A percentile compares a stretch with the other conserved stretches of the same genome.
phyloP scores from a whole-genome alignment of 2,113 vertebrate species.

The Podarcis muralis region DNA sequence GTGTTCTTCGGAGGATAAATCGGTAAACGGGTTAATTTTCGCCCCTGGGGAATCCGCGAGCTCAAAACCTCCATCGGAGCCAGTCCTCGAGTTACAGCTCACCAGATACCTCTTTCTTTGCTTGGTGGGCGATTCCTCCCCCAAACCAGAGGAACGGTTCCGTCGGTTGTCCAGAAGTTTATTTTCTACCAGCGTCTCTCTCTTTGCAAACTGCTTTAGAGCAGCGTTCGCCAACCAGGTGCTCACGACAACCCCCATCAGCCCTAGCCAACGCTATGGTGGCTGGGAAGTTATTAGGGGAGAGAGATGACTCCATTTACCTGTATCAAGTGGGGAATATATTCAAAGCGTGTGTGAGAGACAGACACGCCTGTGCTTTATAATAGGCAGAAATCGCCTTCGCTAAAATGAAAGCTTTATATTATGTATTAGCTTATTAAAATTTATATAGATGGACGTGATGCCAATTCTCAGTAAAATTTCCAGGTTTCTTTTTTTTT shows the following conservation, averaged over 20 bases:
- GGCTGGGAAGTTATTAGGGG: too few relatives aligned
- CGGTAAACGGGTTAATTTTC: constrained; percentile 48
- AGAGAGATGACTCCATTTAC: too few relatives aligned
- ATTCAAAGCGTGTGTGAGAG: too few relatives aligned
- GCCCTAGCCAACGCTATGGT: background rate
- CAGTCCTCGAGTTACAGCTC: constrained; percentile 12
- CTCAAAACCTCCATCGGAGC: constrained; percentile 10
- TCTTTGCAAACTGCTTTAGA: background rate
- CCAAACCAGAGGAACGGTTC: constrained; percentile 32
- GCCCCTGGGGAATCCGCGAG: background rate
- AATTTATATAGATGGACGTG: too few relatives aligned
- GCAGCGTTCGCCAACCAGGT: background rate
- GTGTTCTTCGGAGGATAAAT: constrained; percentile 33
- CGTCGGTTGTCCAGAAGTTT: background rate
- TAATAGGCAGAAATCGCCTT: too few relatives aligned
- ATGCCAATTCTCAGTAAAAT: too few relatives aligned
- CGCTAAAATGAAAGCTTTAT: too few relatives aligned
- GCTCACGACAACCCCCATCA: background rate
- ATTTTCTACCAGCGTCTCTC: background rate
- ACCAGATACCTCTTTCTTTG: background rate
- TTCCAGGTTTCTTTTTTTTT: too few relatives aligned
- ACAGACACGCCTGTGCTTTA: too few relatives aligned
- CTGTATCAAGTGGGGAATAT: too few relatives aligned
- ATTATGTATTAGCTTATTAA: too few relatives aligned
- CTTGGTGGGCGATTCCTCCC: background rate